Evolutionary conservation across 2,888 invertebrate genomes (phyloP).

Genomic region (Mayetiola destructor): DNA sequence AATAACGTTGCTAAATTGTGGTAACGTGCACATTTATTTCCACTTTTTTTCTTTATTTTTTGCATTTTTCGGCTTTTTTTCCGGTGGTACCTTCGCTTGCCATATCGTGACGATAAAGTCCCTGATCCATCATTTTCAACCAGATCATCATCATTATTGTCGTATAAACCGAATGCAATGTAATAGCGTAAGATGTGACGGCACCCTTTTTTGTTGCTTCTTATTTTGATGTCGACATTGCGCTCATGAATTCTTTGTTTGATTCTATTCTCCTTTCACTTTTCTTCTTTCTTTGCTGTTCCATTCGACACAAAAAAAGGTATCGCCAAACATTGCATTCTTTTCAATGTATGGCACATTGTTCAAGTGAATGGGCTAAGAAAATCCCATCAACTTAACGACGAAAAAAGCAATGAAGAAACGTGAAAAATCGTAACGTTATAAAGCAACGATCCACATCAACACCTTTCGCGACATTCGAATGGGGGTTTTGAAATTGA

Average conservation of each 20-base stretch:
- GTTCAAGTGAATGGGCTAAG: not conserved
- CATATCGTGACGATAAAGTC: not conserved
- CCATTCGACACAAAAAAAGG: not conserved
- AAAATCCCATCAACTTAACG: too few species aligned
- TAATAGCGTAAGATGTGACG: too few species aligned
- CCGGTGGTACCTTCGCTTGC: not conserved
- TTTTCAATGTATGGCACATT: not conserved
- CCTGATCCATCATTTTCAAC: slow-evolving; percentile 3
- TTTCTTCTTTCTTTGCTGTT: not conserved
- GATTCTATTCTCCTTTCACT: not conserved
- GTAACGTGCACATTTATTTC: slow-evolving; percentile 9
- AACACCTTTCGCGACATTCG: slow-evolving; percentile 1
- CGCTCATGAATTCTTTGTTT: not conserved
- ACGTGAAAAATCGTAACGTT: slow-evolving; percentile 3
- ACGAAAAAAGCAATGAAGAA: too few species aligned
- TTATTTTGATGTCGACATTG: not conserved
- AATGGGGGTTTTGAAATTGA: slow-evolving; percentile 2
- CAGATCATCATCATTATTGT: slow-evolving; percentile 12
- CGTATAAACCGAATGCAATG: not conserved
- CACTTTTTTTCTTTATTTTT: not conserved
- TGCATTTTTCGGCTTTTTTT: not conserved
- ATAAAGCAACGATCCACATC: slow-evolving; percentile 11
- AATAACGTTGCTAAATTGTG: slow-evolving; percentile 13
- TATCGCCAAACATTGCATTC: not conserved
- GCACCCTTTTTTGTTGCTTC: slow-evolving; percentile 10